Evolutionary conservation across 2,888 invertebrate genomes (phyloP).

Genomic region (Drosophila subquinaria): DNA sequence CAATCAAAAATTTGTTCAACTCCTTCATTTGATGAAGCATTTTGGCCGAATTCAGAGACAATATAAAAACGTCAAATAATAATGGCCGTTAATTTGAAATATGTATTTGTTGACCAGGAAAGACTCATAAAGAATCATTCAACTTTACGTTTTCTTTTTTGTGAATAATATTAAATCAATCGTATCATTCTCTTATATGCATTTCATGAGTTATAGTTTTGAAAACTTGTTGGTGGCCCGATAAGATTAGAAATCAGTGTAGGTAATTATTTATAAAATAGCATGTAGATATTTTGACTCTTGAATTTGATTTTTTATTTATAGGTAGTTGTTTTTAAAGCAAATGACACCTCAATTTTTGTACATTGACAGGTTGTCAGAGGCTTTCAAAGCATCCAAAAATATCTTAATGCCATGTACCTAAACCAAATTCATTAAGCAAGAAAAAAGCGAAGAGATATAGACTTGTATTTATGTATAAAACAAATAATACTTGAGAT

Average conservation of each 20-base stretch:
- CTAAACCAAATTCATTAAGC: neutral
- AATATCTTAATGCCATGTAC: neutral
- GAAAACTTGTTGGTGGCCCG: constrained; percentile 18
- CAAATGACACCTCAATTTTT: constrained; percentile 20
- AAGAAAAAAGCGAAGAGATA: neutral
- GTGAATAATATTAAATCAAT: neutral
- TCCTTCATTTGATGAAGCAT: too few relatives aligned
- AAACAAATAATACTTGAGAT: neutral
- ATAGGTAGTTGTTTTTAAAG: constrained; percentile 1
- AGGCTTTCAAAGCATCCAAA: neutral
- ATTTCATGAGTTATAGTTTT: constrained; percentile 19
- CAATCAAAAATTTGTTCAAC: neutral
- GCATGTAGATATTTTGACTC: constrained; percentile 13
- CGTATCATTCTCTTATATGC: neutral
- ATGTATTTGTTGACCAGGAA: neutral
- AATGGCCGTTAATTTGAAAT: neutral
- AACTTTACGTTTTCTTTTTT: neutral
- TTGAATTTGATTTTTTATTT: neutral
- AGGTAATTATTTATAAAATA: constrained; percentile 37
- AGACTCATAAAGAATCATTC: too few relatives aligned
- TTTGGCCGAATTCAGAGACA: too few relatives aligned
- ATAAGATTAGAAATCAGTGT: constrained; percentile 59
- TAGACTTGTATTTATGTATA: neutral
- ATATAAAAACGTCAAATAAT: too few relatives aligned
- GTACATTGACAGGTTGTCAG: constrained; percentile 10